Base-by-base conservation (phyloP, 2,888 invertebrate genomes). In the Tuta absoluta region DNA sequence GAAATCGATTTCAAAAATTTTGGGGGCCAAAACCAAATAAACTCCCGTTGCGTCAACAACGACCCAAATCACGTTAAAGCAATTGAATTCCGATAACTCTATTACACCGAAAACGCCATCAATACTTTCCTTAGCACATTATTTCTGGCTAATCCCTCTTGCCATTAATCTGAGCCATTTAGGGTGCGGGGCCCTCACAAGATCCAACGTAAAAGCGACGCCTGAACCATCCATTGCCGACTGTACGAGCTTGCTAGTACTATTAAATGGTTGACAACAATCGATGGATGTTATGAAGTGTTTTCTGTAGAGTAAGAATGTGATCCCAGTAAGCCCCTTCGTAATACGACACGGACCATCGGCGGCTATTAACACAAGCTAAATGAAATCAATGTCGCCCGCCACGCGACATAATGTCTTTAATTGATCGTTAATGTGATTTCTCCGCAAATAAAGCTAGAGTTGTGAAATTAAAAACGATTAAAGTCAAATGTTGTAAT, bases 381-480 rank as follows among this genome's bases (percentile, higher is more conserved):
- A 71, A 72, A 71, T 70, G 73, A 67, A 71, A 74, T 74, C 72
- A 69, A 64, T 66, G 38, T 45, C 64, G 37, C 65, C 63, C 56
- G 14, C 23, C 38, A 41, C 41, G 24, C 41, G 45, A 45, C 61
- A 53, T 62, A 53, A 62, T 53, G 38, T 48, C 62, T 51, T 62
- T 62, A 62, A 62, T 62, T 62, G 62, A 62, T 62, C 61, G 61
- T 61, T 49, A 28, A 48, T 48, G 60, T 17, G 56, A 56, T 56
- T 56, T 56, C 56, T 56, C n/a, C 56, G 28, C 56, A 56, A 56
- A 56, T 56, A 56, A 56, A 56, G 56, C 28, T 14, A 56, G 56
- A 24, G 56, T 17, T 56, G 56, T 56, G 56, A 56, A 56, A 56
- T 56, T 28, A 56, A 33, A 56, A 56, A 56, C 56, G 28, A 56